A percentile compares a stretch with the other conserved stretches of the same genome.
Conservation (phyloP, 2,888 invertebrate genomes). For the Horisme vitalbata region DNA sequence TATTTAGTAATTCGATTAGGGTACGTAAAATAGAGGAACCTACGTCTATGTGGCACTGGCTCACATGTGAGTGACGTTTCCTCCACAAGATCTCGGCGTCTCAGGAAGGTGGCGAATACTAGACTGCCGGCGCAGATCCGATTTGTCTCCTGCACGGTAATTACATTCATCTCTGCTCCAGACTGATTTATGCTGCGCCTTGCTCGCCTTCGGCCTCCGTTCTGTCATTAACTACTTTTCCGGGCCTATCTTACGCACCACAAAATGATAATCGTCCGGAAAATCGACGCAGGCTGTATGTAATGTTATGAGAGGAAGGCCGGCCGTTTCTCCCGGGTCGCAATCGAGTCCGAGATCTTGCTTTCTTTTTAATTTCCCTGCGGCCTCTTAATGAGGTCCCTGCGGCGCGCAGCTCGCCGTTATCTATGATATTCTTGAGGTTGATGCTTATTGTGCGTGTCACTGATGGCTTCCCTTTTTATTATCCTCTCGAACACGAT, state of each 20-base stretch:
- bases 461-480: slow-evolving; percentile 83
- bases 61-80: no score
- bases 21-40: no score
- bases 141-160: slow-evolving; percentile 62
- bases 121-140: slow-evolving; percentile 45
- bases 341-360: slow-evolving; percentile 82
- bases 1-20: no score
- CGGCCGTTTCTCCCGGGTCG: slow-evolving; percentile 73
- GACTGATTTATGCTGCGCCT: slow-evolving; percentile 64
- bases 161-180: slow-evolving; percentile 68
- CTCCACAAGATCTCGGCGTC: neutral
- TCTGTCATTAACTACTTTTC: slow-evolving; percentile 74
- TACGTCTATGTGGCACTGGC: no score
- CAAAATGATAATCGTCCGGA: slow-evolving; percentile 83
- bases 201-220: slow-evolving; percentile 51
- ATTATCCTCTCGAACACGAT: slow-evolving; percentile 83
- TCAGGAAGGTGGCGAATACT: slow-evolving; percentile 7
- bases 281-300: slow-evolving; percentile 81
- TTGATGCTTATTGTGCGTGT: slow-evolving; percentile 84
- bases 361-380: slow-evolving; percentile 84
- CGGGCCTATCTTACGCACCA: slow-evolving; percentile 78
- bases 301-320: slow-evolving; percentile 81
- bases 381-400: slow-evolving; percentile 82
- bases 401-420: slow-evolving; percentile 67
- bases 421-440: slow-evolving; percentile 84